A percentile compares a stretch with the other conserved stretches of the same genome.
Evolutionary conservation across 2,888 invertebrate genomes (phyloP).

Genomic region (Stictocephala bisonia): DNA sequence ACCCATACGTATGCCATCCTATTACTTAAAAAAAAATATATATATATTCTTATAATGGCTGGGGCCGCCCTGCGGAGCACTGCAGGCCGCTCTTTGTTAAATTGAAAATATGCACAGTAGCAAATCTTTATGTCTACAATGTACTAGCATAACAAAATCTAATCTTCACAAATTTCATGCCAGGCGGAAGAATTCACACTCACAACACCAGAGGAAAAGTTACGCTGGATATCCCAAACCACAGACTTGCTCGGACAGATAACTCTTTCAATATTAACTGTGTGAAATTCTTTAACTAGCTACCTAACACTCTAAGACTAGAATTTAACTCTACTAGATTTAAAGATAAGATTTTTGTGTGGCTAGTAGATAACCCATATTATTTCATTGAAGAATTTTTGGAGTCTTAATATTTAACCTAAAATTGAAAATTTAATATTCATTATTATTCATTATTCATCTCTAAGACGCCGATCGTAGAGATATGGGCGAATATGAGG

Average conservation of each 20-base stretch:
- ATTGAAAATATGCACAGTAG: neutral
- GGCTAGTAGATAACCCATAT: neutral
- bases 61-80: slow-evolving; percentile 11
- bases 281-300: neutral
- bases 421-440: no score
- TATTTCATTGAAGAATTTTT: no score
- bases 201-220: neutral
- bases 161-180: neutral
- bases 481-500: no score
- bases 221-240: neutral
- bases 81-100: slow-evolving; percentile 4
- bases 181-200: neutral
- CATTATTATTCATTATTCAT: no score
- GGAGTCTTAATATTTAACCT: no score
- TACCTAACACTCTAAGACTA: neutral
- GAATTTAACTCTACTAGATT: neutral
- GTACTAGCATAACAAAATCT: slow-evolving; percentile 1
- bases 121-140: neutral
- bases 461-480: no score
- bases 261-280: neutral
- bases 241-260: neutral
- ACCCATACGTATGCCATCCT: neutral
- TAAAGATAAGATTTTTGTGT: neutral
- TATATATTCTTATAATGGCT: neutral
- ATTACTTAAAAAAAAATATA: neutral